Base-by-base conservation (phyloP, 2,797 vertebrate species). In the Knipowitschia caucasica region DNA sequence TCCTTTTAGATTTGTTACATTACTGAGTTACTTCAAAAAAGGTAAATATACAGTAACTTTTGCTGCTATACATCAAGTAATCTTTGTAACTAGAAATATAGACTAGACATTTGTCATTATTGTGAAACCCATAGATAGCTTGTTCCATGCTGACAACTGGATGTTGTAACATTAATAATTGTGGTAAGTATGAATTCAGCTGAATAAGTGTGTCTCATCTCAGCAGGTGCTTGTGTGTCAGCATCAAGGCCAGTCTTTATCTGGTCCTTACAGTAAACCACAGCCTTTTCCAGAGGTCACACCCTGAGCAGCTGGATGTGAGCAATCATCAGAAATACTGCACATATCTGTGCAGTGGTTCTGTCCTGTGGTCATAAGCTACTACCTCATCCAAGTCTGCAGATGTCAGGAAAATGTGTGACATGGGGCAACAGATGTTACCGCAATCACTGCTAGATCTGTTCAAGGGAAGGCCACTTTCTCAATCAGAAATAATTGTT, bases 141-240 rank as follows among this genome's bases (percentile, higher is more conserved):
- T 33, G 35, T 38, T 6, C 21, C 15, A 39, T 21, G 11, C n/a
- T n/a, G n/a, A n/a, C n/a, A n/a, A n/a, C n/a, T 40, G 20, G 2
- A 40, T 11, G 2, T 42, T 30, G 29, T n/a, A 44, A 44, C 7
- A 24, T 6, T 7, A 31, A 7, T 1, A 15, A 2, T n/a, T 23
- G 3, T 10, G 53, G 17, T 33, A 11, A 23, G 29, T 49, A 15
- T 52, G 14, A 17, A 17, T n/a, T 25, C 56, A 5, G 15, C 47
- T 50, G 24, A 59, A 27, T 29, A 68, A 14, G 10, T 64, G 59
- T 73, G 80, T 68, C 59, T 85, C 74, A 73, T 73, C 66, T 43
- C 45, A 74, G 63, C 81, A 86, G 78, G 81, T 83, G 80, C 39
- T 36, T 51, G 40, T 86, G 71, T 64, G 76, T 88, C 86, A 86